phyloP scores from a whole-genome alignment of 2,797 vertebrate genomes.

The Ceyx erithaca region DNA sequence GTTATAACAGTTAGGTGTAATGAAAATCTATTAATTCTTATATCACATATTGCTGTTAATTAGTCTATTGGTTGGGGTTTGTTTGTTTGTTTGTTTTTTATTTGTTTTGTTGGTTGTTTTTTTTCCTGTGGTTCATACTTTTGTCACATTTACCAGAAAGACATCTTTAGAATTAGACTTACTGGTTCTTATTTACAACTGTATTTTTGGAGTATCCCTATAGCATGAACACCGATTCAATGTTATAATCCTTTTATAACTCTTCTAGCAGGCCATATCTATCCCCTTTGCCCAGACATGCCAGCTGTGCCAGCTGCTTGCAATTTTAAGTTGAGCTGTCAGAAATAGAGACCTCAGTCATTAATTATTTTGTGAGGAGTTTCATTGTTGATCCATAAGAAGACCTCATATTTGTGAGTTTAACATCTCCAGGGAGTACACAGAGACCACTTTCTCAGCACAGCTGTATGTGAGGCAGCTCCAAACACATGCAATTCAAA shows the following conservation, averaged over 20 bases:
- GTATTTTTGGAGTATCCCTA: neutral
- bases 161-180: neutral
- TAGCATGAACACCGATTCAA: neutral
- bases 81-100: too few species aligned
- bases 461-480: conserved; percentile 26
- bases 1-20: neutral
- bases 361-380: conserved; percentile 50
- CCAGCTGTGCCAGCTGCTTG: conserved; percentile 6
- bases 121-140: neutral
- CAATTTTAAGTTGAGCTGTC: conserved; percentile 16
- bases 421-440: conserved; percentile 5
- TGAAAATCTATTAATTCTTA: neutral
- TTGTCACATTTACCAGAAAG: neutral
- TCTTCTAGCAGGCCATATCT: neutral
- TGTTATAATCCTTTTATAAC: neutral
- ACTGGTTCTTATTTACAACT: neutral
- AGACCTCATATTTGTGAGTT: conserved; percentile 9
- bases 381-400: conserved; percentile 10
- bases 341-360: neutral
- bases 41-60: neutral
- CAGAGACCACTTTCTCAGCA: neutral
- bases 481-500: neutral
- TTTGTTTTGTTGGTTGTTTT: too few species aligned
- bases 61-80: neutral
- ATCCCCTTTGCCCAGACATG: neutral